Evolutionary conservation across 2,113 vertebrate genomes (phyloP).

Genomic region (Urocitellus parryii): DNA sequence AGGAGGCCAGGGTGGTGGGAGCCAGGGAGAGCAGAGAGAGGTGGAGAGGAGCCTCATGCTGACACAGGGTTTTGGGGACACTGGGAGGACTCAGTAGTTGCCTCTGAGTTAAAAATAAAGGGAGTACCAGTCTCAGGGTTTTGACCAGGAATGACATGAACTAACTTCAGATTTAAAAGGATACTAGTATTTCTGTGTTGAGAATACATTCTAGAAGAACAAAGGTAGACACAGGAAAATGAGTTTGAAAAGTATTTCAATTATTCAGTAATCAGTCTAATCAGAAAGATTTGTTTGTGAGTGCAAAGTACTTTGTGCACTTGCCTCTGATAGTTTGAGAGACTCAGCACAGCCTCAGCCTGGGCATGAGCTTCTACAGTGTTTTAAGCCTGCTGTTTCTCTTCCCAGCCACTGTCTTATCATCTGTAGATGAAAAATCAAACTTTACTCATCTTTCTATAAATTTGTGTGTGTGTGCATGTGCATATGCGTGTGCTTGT

Average conservation of each 20-base stretch:
- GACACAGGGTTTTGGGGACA: neutral
- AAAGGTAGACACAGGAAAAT: neutral
- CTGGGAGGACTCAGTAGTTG: neutral
- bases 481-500: neutral
- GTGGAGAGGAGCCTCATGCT: neutral
- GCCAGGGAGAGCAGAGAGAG: neutral
- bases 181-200: neutral
- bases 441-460: neutral
- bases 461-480: neutral
- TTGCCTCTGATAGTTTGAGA: neutral
- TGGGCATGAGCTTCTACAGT: neutral
- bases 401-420: neutral
- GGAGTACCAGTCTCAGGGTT: neutral
- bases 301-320: neutral
- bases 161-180: neutral
- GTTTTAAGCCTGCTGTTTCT: neutral
- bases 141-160: neutral
- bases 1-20: neutral
- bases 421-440: neutral
- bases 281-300: neutral
- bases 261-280: neutral
- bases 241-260: neutral
- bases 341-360: neutral
- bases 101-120: neutral
- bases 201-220: neutral